Evolutionary conservation across 2,797 vertebrate genomes (phyloP).

Genomic region (Borostomias antarcticus): DNA sequence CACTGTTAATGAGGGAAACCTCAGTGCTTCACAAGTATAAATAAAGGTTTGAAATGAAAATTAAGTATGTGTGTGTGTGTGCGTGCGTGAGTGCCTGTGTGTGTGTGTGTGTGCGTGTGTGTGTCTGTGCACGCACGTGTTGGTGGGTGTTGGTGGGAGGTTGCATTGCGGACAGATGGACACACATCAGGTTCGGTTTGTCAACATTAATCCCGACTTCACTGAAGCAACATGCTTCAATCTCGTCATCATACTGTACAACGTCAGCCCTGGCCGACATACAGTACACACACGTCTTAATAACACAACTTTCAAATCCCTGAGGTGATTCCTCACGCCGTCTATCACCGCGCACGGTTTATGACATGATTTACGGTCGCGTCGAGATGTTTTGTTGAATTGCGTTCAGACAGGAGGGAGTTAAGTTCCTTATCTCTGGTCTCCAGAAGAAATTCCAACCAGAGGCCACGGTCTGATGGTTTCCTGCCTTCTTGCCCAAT

Average conservation of each 20-base stretch:
- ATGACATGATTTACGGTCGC: slow-evolving; percentile 67
- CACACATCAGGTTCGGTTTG: slow-evolving; percentile 33
- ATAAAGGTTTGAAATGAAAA: too few relatives aligned
- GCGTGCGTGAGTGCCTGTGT: slow-evolving; percentile 3
- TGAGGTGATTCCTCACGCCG: not conserved
- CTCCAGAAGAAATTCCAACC: slow-evolving; percentile 94
- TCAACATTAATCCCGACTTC: slow-evolving; percentile 52
- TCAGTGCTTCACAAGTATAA: too few relatives aligned
- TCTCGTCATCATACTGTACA: too few relatives aligned
- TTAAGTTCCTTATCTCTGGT: slow-evolving; percentile 92
- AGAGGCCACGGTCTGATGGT: slow-evolving; percentile 88
- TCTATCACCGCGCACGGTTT: slow-evolving; percentile 6
- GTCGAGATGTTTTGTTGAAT: slow-evolving; percentile 58
- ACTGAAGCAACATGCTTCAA: slow-evolving; percentile 48
- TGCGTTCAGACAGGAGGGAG: slow-evolving; percentile 80
- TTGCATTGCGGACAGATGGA: too few relatives aligned
- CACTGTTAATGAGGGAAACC: too few relatives aligned
- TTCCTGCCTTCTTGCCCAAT: slow-evolving; percentile 95
- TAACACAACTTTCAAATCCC: not conserved
- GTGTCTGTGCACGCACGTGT: too few relatives aligned
- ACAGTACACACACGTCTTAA: not conserved
- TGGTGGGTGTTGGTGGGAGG: too few relatives aligned
- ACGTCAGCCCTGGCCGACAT: not conserved
- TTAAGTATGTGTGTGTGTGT: not conserved
- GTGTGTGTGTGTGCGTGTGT: not conserved